Base-by-base conservation (phyloP, 2,888 invertebrate genomes). In the Cephus rjabovi region DNA sequence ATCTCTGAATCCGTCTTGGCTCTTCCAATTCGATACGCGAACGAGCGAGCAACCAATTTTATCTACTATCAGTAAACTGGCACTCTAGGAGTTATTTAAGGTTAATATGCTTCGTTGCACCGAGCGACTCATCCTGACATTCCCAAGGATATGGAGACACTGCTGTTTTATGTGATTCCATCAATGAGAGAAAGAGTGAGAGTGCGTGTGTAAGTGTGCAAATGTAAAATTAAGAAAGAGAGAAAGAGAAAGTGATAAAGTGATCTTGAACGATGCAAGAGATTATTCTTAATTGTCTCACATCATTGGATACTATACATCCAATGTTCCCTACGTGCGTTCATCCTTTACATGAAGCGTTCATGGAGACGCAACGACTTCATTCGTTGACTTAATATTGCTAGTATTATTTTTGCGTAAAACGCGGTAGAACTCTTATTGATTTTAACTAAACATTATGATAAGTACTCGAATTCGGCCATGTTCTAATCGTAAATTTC, bases 401-500 rank as follows among this genome's bases (percentile, higher is more conserved):
- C 9, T 56, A 56, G 56, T 56, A 56, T 56, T 56, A 56, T 56
- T 56, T 56, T 23, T 56, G 2, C 56, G 23, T 56, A 23, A 6
- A 56, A 23, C 9, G 23, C 23, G 56, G 9, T 56, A 9, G 23
- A 15, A 56, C 56, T 9, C 23, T 71, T 30, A 74, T 33, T 37
- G 31, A 69, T 75, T 75, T 56, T 74, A 73, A 56, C 75, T 79
- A 76, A 74, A 31, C 73, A 75, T 77, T 82, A 30, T 34, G 33
- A 30, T 6, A 82, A 80, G 81, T 78, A 81, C 74, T 82, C 76
- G 76, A 77, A 83, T 82, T 83, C 79, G 81, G 83, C 82, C 84
- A 83, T 83, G 79, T 85, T 85, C 85, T 85, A 85, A 85, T 85
- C 85, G 71, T 76, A 75, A 83, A 79, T 83, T 83, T 77, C 80